Conservation (phyloP, 2,797 vertebrate species). For the Rhynchotus rufescens region DNA sequence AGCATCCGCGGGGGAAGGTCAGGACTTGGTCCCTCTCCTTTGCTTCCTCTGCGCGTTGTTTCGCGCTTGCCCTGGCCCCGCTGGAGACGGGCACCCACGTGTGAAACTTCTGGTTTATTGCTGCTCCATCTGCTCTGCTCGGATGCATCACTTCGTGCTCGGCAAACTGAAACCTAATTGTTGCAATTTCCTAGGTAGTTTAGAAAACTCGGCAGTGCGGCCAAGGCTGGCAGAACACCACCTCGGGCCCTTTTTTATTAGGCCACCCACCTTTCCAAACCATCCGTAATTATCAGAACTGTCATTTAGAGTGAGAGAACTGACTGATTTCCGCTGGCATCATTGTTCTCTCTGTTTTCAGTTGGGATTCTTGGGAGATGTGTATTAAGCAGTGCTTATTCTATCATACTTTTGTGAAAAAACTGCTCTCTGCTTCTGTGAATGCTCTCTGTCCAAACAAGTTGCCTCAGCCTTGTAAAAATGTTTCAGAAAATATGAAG, state of each 20-base stretch:
- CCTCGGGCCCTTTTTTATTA: slow-evolving; percentile 38
- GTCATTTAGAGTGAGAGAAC: slow-evolving; percentile 11
- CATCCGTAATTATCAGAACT: slow-evolving; percentile 9
- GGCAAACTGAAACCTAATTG: not conserved
- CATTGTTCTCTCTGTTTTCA: not conserved
- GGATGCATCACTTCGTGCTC: not conserved
- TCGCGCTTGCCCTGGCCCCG: not conserved
- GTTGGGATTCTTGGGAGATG: not conserved
- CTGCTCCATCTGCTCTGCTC: not conserved
- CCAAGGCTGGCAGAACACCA: slow-evolving; percentile 43
- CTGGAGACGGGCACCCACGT: not conserved
- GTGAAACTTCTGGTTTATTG: not conserved
- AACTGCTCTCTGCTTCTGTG: not conserved
- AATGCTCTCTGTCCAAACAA: not conserved
- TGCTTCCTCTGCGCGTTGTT: not conserved
- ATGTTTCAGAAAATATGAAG: not conserved
- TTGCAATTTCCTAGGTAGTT: slow-evolving; percentile 8
- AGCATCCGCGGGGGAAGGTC: not conserved
- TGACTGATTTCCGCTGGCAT: not conserved
- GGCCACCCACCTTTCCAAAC: slow-evolving; percentile 61
- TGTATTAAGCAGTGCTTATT: not conserved
- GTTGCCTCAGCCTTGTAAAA: not conserved
- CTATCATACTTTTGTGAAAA: not conserved
- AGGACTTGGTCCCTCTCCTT: not conserved
- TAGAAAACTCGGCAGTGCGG: slow-evolving; percentile 2